Percentiles rank a stretch among this genome's conserved stretches.
These are phyloP conservation scores for Petrocephalus sullivani DNA, from an alignment of 2,797 vertebrate species.

Conservation along the genomic window DNA sequence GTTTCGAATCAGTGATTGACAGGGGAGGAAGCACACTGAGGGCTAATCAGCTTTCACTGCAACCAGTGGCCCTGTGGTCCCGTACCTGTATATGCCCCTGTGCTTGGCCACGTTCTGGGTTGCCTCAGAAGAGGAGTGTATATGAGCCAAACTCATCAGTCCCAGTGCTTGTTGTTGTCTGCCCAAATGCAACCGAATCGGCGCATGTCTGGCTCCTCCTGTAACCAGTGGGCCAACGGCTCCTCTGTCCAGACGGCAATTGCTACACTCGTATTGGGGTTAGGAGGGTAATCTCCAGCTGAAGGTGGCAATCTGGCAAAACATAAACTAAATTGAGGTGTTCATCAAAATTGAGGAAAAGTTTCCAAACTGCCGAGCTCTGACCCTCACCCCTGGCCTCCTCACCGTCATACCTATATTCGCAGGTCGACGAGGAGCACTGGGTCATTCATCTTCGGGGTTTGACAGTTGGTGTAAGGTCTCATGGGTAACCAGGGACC, in stretches of 20 bases:
- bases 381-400: neutral
- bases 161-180: neutral
- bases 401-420: neutral
- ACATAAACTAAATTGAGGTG: constrained; percentile 2
- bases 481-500: neutral
- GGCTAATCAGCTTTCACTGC: neutral
- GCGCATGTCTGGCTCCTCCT: neutral
- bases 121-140: neutral
- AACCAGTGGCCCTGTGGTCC: neutral
- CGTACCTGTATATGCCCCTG: neutral
- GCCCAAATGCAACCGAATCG: neutral
- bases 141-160: neutral
- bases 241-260: neutral
- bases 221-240: neutral
- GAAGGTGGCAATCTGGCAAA: neutral
- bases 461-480: neutral
- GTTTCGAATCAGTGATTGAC: neutral
- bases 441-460: neutral
- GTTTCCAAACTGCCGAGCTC: constrained; percentile 10
- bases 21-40: neutral
- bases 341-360: neutral
- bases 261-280: neutral
- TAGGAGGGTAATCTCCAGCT: neutral
- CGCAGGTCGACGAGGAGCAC: neutral
- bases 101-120: neutral